Evolutionary conservation across 2,888 invertebrate species (phyloP).

Genomic region (Hypomecis punctinalis): DNA sequence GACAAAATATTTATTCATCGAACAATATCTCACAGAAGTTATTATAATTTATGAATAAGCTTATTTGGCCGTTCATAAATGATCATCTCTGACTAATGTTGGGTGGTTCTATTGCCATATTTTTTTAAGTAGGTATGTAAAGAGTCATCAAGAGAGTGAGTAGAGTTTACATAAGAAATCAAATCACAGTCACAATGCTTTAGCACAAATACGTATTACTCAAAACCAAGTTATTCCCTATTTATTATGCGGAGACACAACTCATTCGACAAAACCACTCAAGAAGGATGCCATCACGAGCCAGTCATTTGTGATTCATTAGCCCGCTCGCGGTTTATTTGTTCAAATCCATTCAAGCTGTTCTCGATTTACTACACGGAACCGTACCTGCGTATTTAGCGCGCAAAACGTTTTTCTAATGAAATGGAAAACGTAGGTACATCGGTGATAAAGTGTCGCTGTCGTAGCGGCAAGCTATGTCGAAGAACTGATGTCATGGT

Average conservation of each 20-base stretch:
- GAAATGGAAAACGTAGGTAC: slow-evolving; percentile 56
- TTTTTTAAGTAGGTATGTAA: not conserved
- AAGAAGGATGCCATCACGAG: slow-evolving; percentile 38
- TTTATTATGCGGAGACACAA: slow-evolving; percentile 38
- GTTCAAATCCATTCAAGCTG: slow-evolving; percentile 33
- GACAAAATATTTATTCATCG: too few species aligned
- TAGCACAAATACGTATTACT: slow-evolving; percentile 20
- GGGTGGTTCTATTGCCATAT: not conserved
- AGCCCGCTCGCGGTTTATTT: slow-evolving; percentile 34
- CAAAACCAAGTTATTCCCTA: slow-evolving; percentile 29
- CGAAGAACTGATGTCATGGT: slow-evolving; percentile 69
- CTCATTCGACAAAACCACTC: slow-evolving; percentile 35
- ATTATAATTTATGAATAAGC: too few species aligned
- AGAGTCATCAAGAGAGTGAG: slow-evolving; percentile 1
- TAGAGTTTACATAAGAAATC: slow-evolving; percentile 11
- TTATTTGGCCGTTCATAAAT: too few species aligned
- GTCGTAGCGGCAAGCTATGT: slow-evolving; percentile 57
- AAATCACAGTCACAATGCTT: slow-evolving; percentile 16
- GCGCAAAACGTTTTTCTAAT: slow-evolving; percentile 49
- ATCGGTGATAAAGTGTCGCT: slow-evolving; percentile 66
- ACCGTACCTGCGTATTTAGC: slow-evolving; percentile 38
- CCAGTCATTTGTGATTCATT: slow-evolving; percentile 43
- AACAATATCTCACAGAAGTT: too few species aligned
- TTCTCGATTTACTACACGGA: slow-evolving; percentile 39
- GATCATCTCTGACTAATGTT: not conserved